Percentiles rank a stretch among this genome's conserved stretches.
Conservation (phyloP, 2,888 invertebrate genomes). For the Cataglyphis altisquamis region DNA sequence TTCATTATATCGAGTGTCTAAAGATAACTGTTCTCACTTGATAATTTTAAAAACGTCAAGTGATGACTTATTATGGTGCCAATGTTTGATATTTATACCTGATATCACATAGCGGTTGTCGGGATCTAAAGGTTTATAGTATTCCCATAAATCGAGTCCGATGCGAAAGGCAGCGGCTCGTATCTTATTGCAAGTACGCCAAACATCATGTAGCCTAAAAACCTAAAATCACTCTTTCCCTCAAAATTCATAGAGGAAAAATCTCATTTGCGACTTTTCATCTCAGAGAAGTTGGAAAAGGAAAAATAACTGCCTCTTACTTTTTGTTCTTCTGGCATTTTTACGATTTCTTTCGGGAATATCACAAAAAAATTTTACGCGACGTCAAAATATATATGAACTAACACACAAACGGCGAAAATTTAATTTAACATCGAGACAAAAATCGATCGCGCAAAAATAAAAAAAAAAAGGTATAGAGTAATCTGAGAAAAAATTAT, state of each 20-base stretch:
- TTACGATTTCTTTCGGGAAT: background rate
- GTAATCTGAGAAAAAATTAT: background rate
- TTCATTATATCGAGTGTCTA: background rate
- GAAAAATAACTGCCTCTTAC: conserved; percentile 51
- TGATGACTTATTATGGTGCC: background rate
- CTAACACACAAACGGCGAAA: background rate
- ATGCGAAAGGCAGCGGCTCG: conserved; percentile 91
- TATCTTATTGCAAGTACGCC: conserved; percentile 94
- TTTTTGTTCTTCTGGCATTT: conserved; percentile 72
- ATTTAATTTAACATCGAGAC: conserved; percentile 44
- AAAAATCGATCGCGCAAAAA: conserved; percentile 47
- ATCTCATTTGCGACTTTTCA: conserved; percentile 17
- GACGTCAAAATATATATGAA: conserved; percentile 24
- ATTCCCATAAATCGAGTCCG: conserved; percentile 91
- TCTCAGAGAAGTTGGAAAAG: conserved; percentile 17
- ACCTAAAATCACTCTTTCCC: conserved; percentile 54
- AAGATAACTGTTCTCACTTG: conserved; percentile 6
- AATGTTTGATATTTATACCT: conserved; percentile 85
- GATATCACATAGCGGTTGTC: conserved; percentile 90
- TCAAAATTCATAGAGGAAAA: background rate
- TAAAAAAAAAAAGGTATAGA: background rate
- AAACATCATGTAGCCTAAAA: conserved; percentile 89
- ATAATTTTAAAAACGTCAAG: conserved; percentile 16
- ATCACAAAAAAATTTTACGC: conserved; percentile 61
- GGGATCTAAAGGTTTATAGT: conserved; percentile 90